phyloP scores from a whole-genome alignment of 1,140 invertebrate genomes.

The Penaeus indicus region DNA sequence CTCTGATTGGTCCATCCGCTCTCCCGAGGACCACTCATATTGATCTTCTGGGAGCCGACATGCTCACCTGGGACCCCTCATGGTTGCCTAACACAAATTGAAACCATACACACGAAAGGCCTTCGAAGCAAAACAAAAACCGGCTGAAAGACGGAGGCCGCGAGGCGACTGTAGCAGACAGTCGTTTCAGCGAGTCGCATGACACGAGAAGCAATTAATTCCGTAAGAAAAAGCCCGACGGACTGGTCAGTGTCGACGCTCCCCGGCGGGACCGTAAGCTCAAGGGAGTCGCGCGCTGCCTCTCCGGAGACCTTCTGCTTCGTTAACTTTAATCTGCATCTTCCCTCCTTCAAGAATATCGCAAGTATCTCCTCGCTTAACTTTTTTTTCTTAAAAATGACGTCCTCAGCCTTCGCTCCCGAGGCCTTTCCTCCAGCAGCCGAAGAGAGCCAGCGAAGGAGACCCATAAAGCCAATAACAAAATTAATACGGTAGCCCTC shows the following conservation, averaged over 20 bases:
- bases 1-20: slow-evolving; percentile 63
- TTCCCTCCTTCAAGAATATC: not conserved
- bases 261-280: slow-evolving; percentile 18
- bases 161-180: too few species aligned
- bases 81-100: slow-evolving; percentile 59
- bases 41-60: slow-evolving; percentile 64
- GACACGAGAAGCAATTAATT: not conserved
- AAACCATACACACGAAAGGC: slow-evolving; percentile 36
- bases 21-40: slow-evolving; percentile 65
- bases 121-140: too few species aligned
- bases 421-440: not conserved
- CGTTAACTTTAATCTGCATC: slow-evolving; percentile 45
- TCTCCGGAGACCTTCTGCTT: slow-evolving; percentile 38
- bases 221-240: not conserved
- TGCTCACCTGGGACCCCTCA: slow-evolving; percentile 59
- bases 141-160: too few species aligned
- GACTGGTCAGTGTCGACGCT: slow-evolving; percentile 10
- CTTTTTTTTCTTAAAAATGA: not conserved
- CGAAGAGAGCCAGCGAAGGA: not conserved
- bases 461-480: slow-evolving; percentile 25
- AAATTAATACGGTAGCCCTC: slow-evolving; percentile 41
- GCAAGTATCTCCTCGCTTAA: not conserved
- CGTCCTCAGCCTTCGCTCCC: not conserved
- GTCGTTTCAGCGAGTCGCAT: not conserved
- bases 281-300: slow-evolving; percentile 32